Conservation (phyloP, 2,797 vertebrate species). For the Strix occidentalis region DNA sequence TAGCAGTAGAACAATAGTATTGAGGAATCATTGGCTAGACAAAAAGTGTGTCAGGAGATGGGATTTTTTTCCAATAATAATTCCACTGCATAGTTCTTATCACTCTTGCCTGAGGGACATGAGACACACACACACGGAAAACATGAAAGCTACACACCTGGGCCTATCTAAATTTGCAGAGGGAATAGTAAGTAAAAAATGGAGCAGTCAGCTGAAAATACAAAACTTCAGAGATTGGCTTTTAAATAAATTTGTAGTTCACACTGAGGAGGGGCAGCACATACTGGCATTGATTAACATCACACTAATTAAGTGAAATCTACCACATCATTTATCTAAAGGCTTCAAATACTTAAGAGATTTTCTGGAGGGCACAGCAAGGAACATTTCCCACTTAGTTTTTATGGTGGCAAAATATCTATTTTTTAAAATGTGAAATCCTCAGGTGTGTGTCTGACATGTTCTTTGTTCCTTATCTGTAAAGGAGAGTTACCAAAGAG, state of each 20-base stretch:
- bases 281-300: not conserved
- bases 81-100: not conserved
- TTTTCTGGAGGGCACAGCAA: not conserved
- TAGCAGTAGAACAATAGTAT: rapidly evolving
- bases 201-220: not conserved
- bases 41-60: not conserved
- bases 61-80: not conserved
- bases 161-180: not conserved
- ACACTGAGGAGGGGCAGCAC: not conserved
- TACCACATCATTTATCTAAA: not conserved
- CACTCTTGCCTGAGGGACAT: not conserved
- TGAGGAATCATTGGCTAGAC: too few species aligned
- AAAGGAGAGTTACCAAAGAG: not conserved
- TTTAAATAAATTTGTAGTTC: not conserved
- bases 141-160: not conserved
- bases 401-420: not conserved
- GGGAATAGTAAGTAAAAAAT: not conserved
- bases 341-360: not conserved
- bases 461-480: not conserved
- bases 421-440: not conserved
- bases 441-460: rapidly evolving
- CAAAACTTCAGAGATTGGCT: not conserved
- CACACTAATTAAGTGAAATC: not conserved
- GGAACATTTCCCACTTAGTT: not conserved
- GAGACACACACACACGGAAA: not conserved